Evolutionary conservation across 1,140 invertebrate genomes (phyloP), one percentile per base, ranked within the genome.

Genomic region (Camponotus pennsylvanicus): DNA sequence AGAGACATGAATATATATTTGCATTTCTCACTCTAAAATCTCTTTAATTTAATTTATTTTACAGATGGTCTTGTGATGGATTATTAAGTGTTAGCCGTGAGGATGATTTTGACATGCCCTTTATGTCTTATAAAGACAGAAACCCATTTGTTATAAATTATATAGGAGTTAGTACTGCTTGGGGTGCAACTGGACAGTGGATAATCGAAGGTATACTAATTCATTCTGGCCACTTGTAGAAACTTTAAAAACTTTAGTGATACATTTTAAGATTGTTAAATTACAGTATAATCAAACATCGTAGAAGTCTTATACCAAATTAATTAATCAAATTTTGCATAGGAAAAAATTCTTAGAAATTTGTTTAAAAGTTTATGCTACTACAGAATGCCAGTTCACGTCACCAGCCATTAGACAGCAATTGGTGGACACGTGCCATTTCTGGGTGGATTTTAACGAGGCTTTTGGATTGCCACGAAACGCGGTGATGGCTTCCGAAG

Each of bases 101-200:
- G 32, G 84, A 90, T 63, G 88, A 79, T 57, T 80, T 70, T 57
- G 42, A 66, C 32, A 34, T 32, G 34, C 45, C 77, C 3, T 92
- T 93, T 73, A 76, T 94, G 71, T 90, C 89, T 2, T 94, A 91
- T 37, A 91, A 77, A 67, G 93, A 94, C 83, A 91, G 70, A 45
- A 88, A 88, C 61, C 93, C 93, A 45, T 94, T 94, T 91, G 75
- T 89, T 52, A 92, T 94, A 66, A 94, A 94, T 84, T 93, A 93
- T 55, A 92, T 94, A 69, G 93, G 93, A 69, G 69, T 94, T 57
- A 90, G 92, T 75, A 94, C 93, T 34, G 88, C 90, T n/a, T 90
- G 89, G 83, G 93, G 92, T 69, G 92, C 93, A 49, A 93, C 89
- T 4, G 93, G 93, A 52, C 86, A 91, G 59, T 94, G 93, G 91